These are phyloP conservation scores for Cheumatopsyche charites DNA, from an alignment of 1,140 invertebrate genomes.

Conservation along the genomic window DNA sequence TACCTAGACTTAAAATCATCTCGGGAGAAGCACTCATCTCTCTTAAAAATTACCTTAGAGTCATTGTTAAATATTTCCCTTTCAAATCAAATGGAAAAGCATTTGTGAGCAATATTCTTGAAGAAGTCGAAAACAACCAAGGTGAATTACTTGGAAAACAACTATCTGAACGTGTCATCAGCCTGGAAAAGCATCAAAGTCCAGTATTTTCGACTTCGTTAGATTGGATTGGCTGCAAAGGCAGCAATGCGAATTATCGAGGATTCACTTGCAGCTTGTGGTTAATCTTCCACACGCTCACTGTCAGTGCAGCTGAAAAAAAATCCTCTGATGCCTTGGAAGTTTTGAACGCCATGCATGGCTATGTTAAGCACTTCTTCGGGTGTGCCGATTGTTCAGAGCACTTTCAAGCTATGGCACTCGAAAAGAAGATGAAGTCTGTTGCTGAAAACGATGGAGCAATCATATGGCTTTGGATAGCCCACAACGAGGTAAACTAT, in stretches of 20 bases:
- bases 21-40: conserved; percentile 72
- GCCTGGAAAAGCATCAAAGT: conserved; percentile 60
- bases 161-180: conserved; percentile 62
- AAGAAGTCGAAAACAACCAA: conserved; percentile 54
- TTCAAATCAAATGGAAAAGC: conserved; percentile 67
- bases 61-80: conserved; percentile 78
- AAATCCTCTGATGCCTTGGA: conserved; percentile 63
- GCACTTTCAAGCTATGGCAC: conserved; percentile 86
- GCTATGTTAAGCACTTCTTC: conserved; percentile 92
- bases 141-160: conserved; percentile 64
- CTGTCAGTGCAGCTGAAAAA: conserved; percentile 74
- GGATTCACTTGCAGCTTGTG: conserved; percentile 97
- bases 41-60: conserved; percentile 73
- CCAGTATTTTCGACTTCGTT: conserved; percentile 65
- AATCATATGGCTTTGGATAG: conserved; percentile 92
- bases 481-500: conserved; percentile 93
- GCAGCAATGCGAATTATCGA: conserved; percentile 72
- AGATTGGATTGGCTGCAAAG: conserved; percentile 83
- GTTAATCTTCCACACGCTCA: conserved; percentile 93
- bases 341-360: conserved; percentile 82
- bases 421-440: conserved; percentile 68
- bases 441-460: conserved; percentile 74
- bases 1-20: conserved; percentile 72
- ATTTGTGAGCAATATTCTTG: conserved; percentile 66
- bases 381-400: conserved; percentile 88